Evolutionary conservation across 2,113 vertebrate species (phyloP), one percentile per base, ranked within the genome.

Genomic region (Opisthocomus hoazin): DNA sequence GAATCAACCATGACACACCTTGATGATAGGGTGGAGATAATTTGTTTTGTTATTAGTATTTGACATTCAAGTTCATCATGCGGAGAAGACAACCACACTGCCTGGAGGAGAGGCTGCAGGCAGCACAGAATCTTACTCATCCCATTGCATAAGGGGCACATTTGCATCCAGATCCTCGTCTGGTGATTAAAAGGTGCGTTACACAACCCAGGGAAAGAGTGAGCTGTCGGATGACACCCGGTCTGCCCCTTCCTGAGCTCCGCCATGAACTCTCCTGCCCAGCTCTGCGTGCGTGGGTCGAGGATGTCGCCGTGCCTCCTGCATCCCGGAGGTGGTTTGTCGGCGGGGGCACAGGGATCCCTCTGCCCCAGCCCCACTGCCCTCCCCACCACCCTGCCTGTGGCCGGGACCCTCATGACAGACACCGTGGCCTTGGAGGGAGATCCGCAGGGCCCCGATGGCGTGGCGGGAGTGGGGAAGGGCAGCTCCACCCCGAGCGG

Each of bases 11-110:
- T 1, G 87, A 90, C 97, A 97, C 97, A 97, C 97, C 97, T 98
- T 97, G 96, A 97, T 97, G 97, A 92, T 45, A 71, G 53, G 89
- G 96, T 94, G 92, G 95, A 93, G 94, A 96, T 97, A 97, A 97
- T 95, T 96, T 95, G 91, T 95, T 93, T 97, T 96, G 94, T 96
- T 96, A 97, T 96, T 93, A 94, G 84, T 43, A 88, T 85, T 88
- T 90, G 94, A 96, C 94, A 90, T 92, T 77, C 79, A 86, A 23
- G 92, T 93, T 96, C 93, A 96, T 96, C 74, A 78, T 92, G 79
- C 17, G 24, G 91, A 64, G 77, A 97, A 93, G 85, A 37, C 78
- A 92, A 92, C 93, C 56, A 3, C 74, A 68, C 81, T 87, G 70
- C 80, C 61, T 95, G 82, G 90, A 96, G 95, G 90, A 90, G 89